These are phyloP conservation scores for Lethocerus indicus DNA, from an alignment of 1,140 invertebrate species.

Conservation along the genomic window DNA sequence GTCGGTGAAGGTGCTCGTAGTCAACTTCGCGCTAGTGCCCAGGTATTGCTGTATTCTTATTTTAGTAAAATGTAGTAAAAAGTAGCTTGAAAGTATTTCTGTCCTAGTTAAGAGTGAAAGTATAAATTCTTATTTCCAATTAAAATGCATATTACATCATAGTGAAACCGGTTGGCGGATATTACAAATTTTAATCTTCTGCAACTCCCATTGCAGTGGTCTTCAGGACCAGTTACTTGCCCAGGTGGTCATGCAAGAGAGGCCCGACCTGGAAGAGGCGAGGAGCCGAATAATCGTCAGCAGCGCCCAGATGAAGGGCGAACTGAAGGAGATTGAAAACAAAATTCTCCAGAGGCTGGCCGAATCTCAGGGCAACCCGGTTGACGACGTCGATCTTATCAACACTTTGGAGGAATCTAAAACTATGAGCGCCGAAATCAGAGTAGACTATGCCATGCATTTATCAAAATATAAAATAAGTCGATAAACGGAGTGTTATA, in stretches of 20 bases:
- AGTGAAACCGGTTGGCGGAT: too few species aligned
- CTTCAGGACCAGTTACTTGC: constrained; percentile 83
- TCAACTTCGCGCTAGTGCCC: constrained; percentile 86
- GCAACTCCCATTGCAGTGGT: constrained; percentile 51
- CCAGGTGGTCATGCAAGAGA: constrained; percentile 16
- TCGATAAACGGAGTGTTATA: too few species aligned
- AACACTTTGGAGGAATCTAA: constrained; percentile 64
- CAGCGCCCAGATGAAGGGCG: constrained; percentile 41
- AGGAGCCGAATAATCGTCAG: constrained; percentile 40
- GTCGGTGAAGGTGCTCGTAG: constrained; percentile 74
- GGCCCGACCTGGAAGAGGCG: constrained; percentile 47
- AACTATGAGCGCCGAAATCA: constrained; percentile 42
- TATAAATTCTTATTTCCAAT: too few species aligned
- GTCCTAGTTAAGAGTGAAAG: too few species aligned
- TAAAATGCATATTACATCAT: too few species aligned
- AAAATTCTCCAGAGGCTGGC: constrained; percentile 76
- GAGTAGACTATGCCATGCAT: too few species aligned
- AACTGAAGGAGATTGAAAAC: constrained; percentile 81
- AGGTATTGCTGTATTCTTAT: not conserved
- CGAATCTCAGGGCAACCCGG: constrained; percentile 66
- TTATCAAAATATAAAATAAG: too few species aligned
- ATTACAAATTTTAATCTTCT: too few species aligned
- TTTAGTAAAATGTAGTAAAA: too few species aligned
- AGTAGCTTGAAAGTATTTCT: too few species aligned
- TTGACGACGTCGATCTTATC: constrained; percentile 83